Evolutionary conservation across 2,888 invertebrate genomes (phyloP).

Genomic region (Aleiodes testaceus): DNA sequence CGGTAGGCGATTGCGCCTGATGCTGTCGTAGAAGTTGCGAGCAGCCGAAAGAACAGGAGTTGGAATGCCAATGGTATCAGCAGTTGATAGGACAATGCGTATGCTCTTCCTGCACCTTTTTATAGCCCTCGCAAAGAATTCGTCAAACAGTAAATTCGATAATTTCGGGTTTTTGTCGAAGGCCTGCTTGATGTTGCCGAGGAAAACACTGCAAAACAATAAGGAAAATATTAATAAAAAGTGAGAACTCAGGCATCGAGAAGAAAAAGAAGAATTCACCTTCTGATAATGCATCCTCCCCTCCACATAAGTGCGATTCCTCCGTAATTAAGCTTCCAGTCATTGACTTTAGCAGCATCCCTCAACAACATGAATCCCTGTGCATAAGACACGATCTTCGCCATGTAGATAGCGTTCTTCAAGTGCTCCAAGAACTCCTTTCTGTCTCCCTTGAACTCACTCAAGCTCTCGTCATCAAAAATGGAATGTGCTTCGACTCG

Average conservation of each 20-base stretch:
- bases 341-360: slow-evolving; percentile 91
- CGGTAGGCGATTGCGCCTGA: slow-evolving; percentile 88
- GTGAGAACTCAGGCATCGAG: not conserved
- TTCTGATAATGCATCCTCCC: slow-evolving; percentile 98
- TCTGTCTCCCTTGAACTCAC: slow-evolving; percentile 82
- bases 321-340: slow-evolving; percentile 97
- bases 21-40: slow-evolving; percentile 97
- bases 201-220: slow-evolving; percentile 79
- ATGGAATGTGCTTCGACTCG: slow-evolving; percentile 85
- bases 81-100: slow-evolving; percentile 85
- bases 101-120: slow-evolving; percentile 87
- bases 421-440: slow-evolving; percentile 88
- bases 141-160: slow-evolving; percentile 90
- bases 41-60: slow-evolving; percentile 95
- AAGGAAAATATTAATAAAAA: not conserved
- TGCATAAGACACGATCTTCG: slow-evolving; percentile 98
- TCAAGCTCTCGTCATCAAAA: slow-evolving; percentile 81
- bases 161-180: slow-evolving; percentile 92
- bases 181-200: slow-evolving; percentile 94
- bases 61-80: slow-evolving; percentile 88
- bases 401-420: slow-evolving; percentile 93
- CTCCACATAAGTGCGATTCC: slow-evolving; percentile 99
- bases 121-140: slow-evolving; percentile 93
- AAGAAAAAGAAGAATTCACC: slow-evolving; percentile 73
- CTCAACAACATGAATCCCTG: slow-evolving; percentile 97